Evolutionary conservation across 2,113 vertebrate genomes (phyloP).

Genomic region (Dicentrarchus labrax): DNA sequence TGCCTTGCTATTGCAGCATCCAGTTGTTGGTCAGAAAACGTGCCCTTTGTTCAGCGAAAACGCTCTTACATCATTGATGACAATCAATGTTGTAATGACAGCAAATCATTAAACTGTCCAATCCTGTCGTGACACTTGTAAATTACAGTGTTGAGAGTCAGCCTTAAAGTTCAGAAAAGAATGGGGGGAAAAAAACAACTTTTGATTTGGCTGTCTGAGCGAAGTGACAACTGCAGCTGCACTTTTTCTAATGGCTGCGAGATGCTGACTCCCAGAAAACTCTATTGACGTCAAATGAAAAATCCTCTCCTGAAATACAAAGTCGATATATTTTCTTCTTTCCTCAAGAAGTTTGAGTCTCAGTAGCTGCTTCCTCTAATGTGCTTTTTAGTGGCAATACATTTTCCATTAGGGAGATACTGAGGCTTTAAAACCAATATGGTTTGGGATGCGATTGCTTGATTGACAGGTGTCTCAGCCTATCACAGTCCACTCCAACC

Average conservation of each 20-base stretch:
- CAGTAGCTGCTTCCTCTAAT: not conserved
- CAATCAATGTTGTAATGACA: slow-evolving; percentile 30
- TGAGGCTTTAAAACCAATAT: not conserved
- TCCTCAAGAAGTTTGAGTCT: not conserved
- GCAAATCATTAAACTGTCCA: slow-evolving; percentile 46
- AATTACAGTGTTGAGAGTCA: slow-evolving; percentile 47
- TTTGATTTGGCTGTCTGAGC: slow-evolving; percentile 52
- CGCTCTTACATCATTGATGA: slow-evolving; percentile 25
- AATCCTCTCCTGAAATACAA: slow-evolving; percentile 10
- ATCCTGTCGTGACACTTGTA: slow-evolving; percentile 7
- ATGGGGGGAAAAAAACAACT: slow-evolving; percentile 13
- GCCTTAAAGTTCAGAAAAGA: slow-evolving; percentile 31
- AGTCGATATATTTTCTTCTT: not conserved
- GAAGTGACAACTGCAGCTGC: slow-evolving; percentile 42
- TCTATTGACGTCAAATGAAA: slow-evolving; percentile 30
- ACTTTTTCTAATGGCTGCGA: slow-evolving; percentile 38
- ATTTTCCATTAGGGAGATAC: not conserved
- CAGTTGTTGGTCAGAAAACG: not conserved
- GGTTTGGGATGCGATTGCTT: not conserved
- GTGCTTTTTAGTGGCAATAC: not conserved
- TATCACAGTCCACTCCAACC: not conserved
- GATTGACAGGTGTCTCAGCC: not conserved
- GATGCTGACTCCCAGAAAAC: slow-evolving; percentile 50
- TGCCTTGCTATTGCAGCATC: slow-evolving; percentile 20
- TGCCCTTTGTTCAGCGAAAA: not conserved